Percentiles rank a stretch among this genome's conserved stretches.
Conservation (phyloP, 2,113 vertebrate genomes). For the Pterocles gutturalis region DNA sequence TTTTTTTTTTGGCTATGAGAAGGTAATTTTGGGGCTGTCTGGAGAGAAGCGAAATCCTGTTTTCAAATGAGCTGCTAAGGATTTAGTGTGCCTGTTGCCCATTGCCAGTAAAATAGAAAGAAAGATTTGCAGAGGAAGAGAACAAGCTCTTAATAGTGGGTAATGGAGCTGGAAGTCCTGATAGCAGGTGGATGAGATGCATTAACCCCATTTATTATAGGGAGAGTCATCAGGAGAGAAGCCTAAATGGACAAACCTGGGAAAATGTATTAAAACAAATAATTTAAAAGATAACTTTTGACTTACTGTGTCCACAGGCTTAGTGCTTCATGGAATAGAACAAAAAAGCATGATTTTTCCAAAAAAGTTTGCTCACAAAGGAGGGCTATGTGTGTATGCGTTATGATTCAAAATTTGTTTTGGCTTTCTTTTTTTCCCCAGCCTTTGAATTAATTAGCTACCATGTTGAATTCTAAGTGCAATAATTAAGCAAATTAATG, state of each 20-base stretch:
- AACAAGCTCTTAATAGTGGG: constrained; percentile 17
- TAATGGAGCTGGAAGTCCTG: constrained; percentile 40
- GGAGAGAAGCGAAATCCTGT: background rate
- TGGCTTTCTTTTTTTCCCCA: constrained; percentile 34
- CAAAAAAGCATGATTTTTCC: constrained; percentile 20
- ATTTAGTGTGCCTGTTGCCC: background rate
- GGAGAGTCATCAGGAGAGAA: constrained; percentile 37
- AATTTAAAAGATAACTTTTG: constrained; percentile 27
- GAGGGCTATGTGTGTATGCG: constrained; percentile 23
- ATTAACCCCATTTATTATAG: constrained; percentile 29
- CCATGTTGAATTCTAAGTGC: constrained; percentile 82
- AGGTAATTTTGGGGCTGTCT: background rate
- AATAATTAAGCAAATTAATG: constrained; percentile 87
- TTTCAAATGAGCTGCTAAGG: constrained; percentile 3
- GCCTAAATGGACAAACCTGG: constrained; percentile 16
- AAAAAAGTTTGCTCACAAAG: background rate
- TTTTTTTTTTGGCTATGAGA: background rate
- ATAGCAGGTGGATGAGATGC: constrained; percentile 5
- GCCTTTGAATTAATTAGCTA: constrained; percentile 80
- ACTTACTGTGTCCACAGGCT: constrained; percentile 26
- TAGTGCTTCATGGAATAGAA: constrained; percentile 9
- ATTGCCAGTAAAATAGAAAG: background rate
- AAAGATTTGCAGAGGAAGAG: constrained; percentile 25
- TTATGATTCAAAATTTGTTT: constrained; percentile 63
- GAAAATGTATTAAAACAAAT: constrained; percentile 46